Conservation (phyloP, 2,888 invertebrate species). For the Petrophora chlorosata region DNA sequence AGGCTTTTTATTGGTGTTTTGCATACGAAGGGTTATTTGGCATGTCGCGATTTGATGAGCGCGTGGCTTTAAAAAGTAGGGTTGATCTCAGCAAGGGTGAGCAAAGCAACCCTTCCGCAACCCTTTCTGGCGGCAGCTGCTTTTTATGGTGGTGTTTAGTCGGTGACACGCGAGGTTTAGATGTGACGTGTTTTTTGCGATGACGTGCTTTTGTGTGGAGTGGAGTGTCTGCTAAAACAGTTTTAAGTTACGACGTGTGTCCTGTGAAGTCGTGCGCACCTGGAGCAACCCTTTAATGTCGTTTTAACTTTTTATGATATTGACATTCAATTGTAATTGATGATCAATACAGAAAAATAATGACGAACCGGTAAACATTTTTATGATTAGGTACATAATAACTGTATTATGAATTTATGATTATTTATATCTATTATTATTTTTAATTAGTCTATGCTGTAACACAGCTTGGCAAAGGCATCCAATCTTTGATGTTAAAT, state of each 20-base stretch:
- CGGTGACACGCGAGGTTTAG: constrained; percentile 58
- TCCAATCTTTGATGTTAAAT: too few species aligned
- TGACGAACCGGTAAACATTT: background rate
- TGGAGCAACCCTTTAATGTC: constrained; percentile 11
- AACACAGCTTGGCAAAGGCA: too few species aligned
- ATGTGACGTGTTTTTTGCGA: constrained; percentile 34
- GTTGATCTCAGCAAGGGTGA: constrained; percentile 38
- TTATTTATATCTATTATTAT: too few species aligned
- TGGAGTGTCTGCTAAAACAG: constrained; percentile 20
- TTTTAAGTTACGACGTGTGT: constrained; percentile 9
- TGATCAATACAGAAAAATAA: background rate
- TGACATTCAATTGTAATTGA: background rate
- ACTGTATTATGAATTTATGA: too few species aligned
- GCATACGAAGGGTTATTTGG: constrained; percentile 62
- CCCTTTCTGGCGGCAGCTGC: constrained; percentile 72
- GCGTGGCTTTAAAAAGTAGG: constrained; percentile 54
- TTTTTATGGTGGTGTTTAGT: constrained; percentile 63
- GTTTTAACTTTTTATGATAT: background rate
- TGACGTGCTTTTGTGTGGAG: constrained; percentile 22
- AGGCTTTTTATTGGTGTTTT: constrained; percentile 77
- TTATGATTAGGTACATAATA: too few species aligned
- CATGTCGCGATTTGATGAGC: constrained; percentile 25
- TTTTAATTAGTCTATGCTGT: too few species aligned
- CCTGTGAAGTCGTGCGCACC: constrained; percentile 18
- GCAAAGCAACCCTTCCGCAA: constrained; percentile 70